Base-by-base conservation (phyloP, 2,797 vertebrate species). In the Neosilurus mollespiculum region DNA sequence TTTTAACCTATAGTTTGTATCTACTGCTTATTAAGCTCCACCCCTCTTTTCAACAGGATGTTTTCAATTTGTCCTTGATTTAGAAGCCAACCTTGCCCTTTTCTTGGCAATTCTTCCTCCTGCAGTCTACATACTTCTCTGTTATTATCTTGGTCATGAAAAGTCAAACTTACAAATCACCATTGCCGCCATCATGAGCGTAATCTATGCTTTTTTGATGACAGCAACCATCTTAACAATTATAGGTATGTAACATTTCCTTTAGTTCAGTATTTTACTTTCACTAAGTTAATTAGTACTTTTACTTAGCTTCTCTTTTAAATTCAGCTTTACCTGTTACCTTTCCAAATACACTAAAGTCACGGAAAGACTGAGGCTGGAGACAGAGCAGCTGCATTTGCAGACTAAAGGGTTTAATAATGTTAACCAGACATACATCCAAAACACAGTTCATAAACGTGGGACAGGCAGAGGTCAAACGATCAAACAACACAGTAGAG, bases 191-290 rank as follows among this genome's bases (percentile, higher is more conserved):
- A 0, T 93, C 9, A 16, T 94, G 82, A 94, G 93, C 34, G 2
- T 93, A 24, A 2, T 88, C 0, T 94, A 94, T 34, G 91, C 91
- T 20, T 89, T 94, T 70, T 87, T 94, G 11, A 94, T 94, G 93
- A 67, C 85, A 81, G 88, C 89, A 16, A 89, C 89, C 12, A 14
- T 85, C 0, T 79, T 94, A 43, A 77, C 91, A 1, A 92, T 93
- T 43, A 67, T 94, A 0, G 91, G 93, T 93, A 86, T 84, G 90
- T 64, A 22, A 34, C 6, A 8, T 4, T 53, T 43, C n/a, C 9
- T 43, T 71, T 67, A 43, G 14, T n/a, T n/a, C n/a, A n/a, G n/a
- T 49, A 30, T n/a, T 61, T 78, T 16, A 26, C 15, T n/a, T n/a
- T n/a, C n/a, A 14, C 3, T 20, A 5, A 12, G 26, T 16, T 18